phyloP scores from a whole-genome alignment of 2,888 invertebrate species.

The Psylliodes chrysocephalus region DNA sequence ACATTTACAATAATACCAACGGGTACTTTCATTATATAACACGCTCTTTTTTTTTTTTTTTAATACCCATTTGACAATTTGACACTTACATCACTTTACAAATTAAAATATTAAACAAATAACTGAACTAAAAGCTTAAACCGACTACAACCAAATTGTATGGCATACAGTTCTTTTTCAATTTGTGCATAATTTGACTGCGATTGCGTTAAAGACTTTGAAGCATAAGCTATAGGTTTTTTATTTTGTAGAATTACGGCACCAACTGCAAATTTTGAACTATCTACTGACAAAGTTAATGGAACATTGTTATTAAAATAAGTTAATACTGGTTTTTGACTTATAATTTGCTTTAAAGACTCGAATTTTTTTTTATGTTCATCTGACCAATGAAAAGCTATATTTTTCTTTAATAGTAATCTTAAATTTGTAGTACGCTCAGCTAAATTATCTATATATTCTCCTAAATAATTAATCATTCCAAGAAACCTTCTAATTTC shows the following conservation, averaged over 20 bases:
- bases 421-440: constrained; percentile 27
- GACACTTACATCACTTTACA: no score
- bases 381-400: constrained; percentile 12
- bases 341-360: constrained; percentile 5
- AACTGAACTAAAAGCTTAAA: no score
- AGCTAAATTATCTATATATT: constrained; percentile 39
- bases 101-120: no score
- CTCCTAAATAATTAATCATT: constrained; percentile 47
- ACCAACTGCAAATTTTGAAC: constrained; percentile 31
- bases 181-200: constrained; percentile 48
- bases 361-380: constrained; percentile 17
- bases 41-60: no score
- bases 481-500: constrained; percentile 47
- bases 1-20: no score
- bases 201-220: constrained; percentile 44
- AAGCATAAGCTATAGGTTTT: constrained; percentile 49
- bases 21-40: no score
- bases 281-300: background rate
- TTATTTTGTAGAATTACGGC: constrained; percentile 47
- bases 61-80: no score
- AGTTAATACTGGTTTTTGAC: constrained; percentile 5
- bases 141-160: constrained; percentile 43
- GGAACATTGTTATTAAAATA: constrained; percentile 8
- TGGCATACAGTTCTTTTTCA: constrained; percentile 47
- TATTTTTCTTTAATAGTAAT: constrained; percentile 12